These are phyloP conservation scores for Anthrax anthrax DNA, from an alignment of 2,888 invertebrate genomes.

Conservation along the genomic window DNA sequence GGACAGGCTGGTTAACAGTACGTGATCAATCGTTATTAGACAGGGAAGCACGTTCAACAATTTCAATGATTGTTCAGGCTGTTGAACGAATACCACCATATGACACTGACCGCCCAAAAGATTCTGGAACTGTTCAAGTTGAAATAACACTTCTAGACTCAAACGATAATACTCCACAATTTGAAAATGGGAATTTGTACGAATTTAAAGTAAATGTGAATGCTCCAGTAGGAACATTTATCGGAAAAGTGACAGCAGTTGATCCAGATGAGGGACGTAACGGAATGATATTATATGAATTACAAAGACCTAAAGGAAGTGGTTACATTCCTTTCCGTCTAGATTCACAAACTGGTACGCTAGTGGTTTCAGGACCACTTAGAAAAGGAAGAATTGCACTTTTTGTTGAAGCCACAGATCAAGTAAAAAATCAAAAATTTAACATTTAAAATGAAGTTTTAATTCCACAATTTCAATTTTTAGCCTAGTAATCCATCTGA, in stretches of 20 bases:
- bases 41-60: conserved; percentile 56
- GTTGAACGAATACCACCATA: conserved; percentile 57
- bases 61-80: conserved; percentile 64
- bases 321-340: conserved; percentile 56
- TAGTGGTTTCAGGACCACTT: conserved; percentile 49
- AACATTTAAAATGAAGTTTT: background rate
- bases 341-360: conserved; percentile 53
- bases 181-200: conserved; percentile 69
- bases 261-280: conserved; percentile 60
- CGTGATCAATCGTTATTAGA: conserved; percentile 59
- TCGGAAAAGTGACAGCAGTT: conserved; percentile 65
- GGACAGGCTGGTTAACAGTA: conserved; percentile 77
- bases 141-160: conserved; percentile 75
- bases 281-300: conserved; percentile 59
- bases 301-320: conserved; percentile 53
- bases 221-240: conserved; percentile 50
- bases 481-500: conserved; percentile 72
- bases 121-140: conserved; percentile 48
- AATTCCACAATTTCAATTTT: background rate
- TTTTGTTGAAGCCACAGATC: conserved; percentile 72
- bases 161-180: conserved; percentile 82
- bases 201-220: conserved; percentile 59
- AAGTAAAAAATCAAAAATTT: conserved; percentile 15
- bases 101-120: conserved; percentile 22
- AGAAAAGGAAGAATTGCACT: conserved; percentile 60